A percentile compares a stretch with the other conserved stretches of the same genome.
phyloP scores from a whole-genome alignment of 2,797 vertebrate genomes.

The Sebastes jordani region DNA sequence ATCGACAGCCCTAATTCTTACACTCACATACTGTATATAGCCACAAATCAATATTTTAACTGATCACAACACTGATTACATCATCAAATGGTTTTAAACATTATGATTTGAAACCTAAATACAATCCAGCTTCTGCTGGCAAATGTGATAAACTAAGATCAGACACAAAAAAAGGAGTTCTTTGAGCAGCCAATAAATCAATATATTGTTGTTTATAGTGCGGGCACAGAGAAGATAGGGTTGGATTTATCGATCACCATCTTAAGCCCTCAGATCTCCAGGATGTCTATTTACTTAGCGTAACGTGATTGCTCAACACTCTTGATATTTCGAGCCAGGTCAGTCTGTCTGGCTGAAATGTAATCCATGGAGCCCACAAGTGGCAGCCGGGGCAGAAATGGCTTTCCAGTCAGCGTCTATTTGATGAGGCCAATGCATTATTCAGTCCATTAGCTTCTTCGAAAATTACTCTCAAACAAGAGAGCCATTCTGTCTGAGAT shows the following conservation, averaged over 20 bases:
- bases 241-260: slow-evolving; percentile 71
- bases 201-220: slow-evolving; percentile 56
- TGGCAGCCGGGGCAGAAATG: slow-evolving; percentile 78
- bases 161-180: slow-evolving; percentile 30
- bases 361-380: slow-evolving; percentile 76
- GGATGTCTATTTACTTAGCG: slow-evolving; percentile 75
- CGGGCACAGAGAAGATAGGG: slow-evolving; percentile 40
- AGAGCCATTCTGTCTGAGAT: slow-evolving; percentile 81
- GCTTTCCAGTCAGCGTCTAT: slow-evolving; percentile 81
- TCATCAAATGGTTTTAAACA: slow-evolving; percentile 27
- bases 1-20: background rate
- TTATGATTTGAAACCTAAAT: slow-evolving; percentile 5
- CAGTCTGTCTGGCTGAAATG: slow-evolving; percentile 78
- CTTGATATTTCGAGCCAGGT: slow-evolving; percentile 76
- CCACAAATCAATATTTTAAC: slow-evolving; percentile 19
- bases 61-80: slow-evolving; percentile 28
- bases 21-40: background rate
- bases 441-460: slow-evolving; percentile 84
- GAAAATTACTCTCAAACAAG: slow-evolving; percentile 83
- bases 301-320: slow-evolving; percentile 74
- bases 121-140: background rate
- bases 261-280: slow-evolving; percentile 68
- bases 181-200: slow-evolving; percentile 55
- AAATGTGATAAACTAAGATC: slow-evolving; percentile 33
- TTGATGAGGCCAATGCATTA: slow-evolving; percentile 84